Evolutionary conservation across 1,140 invertebrate genomes (phyloP).

Genomic region (Limonius californicus): DNA sequence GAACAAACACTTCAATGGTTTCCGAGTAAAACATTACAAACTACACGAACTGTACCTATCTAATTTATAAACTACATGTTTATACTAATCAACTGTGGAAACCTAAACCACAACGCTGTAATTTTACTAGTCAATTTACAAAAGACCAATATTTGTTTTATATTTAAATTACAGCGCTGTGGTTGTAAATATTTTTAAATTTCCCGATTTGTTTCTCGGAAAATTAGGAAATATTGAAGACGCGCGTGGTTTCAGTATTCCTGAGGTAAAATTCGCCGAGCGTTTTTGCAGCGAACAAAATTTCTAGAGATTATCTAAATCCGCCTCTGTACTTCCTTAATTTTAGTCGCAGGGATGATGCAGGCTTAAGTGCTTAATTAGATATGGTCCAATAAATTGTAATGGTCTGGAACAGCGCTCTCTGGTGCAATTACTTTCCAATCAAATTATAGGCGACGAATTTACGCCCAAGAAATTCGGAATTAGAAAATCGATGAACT

Average conservation of each 20-base stretch:
- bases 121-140: conserved; percentile 27
- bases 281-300: no score
- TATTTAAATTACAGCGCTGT: conserved; percentile 21
- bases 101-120: conserved; percentile 29
- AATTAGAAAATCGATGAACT: conserved; percentile 23
- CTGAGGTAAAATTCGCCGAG: conserved; percentile 16
- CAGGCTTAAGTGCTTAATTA: conserved; percentile 32
- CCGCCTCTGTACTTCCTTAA: conserved; percentile 21
- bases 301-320: conserved; percentile 16
- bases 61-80: conserved; percentile 11
- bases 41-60: background rate
- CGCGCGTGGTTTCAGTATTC: conserved; percentile 2
- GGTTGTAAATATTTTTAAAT: conserved; percentile 21
- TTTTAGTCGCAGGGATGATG: conserved; percentile 24
- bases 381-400: conserved; percentile 34
- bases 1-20: background rate
- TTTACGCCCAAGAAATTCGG: conserved; percentile 24
- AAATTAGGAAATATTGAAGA: background rate
- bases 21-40: no score
- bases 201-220: background rate
- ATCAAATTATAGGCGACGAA: conserved; percentile 29
- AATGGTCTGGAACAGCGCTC: conserved; percentile 30
- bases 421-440: conserved; percentile 33
- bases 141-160: conserved; percentile 30
- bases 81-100: conserved; percentile 24